Base-by-base conservation (phyloP, 1,140 invertebrate genomes). In the Brachionus manjavacas region DNA sequence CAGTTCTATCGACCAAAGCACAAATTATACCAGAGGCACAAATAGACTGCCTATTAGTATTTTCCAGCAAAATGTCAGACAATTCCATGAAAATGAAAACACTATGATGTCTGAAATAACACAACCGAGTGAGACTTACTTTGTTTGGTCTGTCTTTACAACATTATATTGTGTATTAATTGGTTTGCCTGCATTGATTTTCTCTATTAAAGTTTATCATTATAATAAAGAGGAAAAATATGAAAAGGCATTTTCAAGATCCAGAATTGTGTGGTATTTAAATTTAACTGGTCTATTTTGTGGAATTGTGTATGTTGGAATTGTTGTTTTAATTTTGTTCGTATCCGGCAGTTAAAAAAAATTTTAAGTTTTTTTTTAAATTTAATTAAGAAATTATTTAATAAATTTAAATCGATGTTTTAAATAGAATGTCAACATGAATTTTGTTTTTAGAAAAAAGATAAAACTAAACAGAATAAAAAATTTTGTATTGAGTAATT, bases 71-170 rank as follows among this genome's bases (percentile, higher is more conserved):
- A 41, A 39, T 72, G 4, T 6, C 25, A 31, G 14, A 43, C 11
- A 74, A 43, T n/a, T 43, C 41, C 9, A 20, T 76, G 46, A 49
- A 14, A 49, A 8, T 28, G 43, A 76, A 41, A 41, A n/a, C 11
- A 49, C 12, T 3, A 23, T 35, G 0, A 25, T 7, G 8, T 11
- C 41, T 25, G 16, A 46, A 25, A 76, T 49, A 23, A 14, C 16
- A 28, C 41, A 25, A 25, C 72, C 72, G 16, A 76, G 72, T 76
- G 72, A 76, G 12, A 76, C 72, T 46, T 76, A 76, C 20, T 35
- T 76, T n/a, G 20, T 76, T 20, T 76, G 72, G 72, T 76, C 72
- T 28, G 52, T 76, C 12, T 76, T 76, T 76, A 76, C 72, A 49
- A 49, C 43, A n/a, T 49, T 76, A 8, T 76, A 76, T 76, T 76